A percentile compares a stretch with the other conserved stretches of the same genome.
Conservation (phyloP, 2,113 vertebrate genomes). For the Morone chrysops region DNA sequence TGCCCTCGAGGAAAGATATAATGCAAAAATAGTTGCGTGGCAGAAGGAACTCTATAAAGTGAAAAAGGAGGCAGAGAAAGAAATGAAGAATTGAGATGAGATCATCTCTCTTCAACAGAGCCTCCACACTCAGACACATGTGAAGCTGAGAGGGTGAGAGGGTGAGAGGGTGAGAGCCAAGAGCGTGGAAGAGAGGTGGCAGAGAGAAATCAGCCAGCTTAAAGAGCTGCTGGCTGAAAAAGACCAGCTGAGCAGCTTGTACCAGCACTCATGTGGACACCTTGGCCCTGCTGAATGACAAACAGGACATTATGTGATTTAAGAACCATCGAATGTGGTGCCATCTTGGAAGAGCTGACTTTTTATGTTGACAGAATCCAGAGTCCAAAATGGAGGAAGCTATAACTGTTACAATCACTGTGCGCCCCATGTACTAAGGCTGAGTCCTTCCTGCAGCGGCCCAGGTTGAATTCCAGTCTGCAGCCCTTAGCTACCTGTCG, state of each 20-base stretch:
- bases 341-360: no score
- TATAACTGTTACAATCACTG: no score
- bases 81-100: background rate
- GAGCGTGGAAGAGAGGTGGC: background rate
- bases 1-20: background rate
- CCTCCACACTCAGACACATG: background rate
- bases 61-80: background rate
- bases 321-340: no score
- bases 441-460: no score
- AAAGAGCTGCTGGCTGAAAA: background rate
- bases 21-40: background rate
- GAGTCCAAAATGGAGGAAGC: no score
- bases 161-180: background rate
- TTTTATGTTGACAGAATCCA: no score
- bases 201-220: background rate
- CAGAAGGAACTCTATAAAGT: background rate
- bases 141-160: background rate
- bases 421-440: no score
- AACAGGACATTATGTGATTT: no score
- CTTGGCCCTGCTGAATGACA: background rate
- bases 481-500: no score
- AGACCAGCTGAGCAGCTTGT: background rate
- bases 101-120: background rate
- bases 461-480: no score
- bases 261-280: background rate